Conservation (phyloP, 37 sponge, comb jelly and placozoan species). For the Ephydatia muelleri region DNA sequence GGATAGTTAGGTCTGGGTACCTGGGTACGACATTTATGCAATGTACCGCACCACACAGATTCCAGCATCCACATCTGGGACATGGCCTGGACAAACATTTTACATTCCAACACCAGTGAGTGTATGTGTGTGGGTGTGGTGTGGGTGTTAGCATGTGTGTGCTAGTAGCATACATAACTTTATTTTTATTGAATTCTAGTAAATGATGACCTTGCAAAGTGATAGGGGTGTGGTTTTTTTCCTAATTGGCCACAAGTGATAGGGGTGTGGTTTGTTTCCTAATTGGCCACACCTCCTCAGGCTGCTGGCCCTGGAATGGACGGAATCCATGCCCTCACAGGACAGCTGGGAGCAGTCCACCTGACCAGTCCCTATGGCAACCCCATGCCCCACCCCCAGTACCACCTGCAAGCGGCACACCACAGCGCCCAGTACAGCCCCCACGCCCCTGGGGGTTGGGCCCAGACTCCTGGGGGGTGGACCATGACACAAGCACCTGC, state of each 20-base stretch:
- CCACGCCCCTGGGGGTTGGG: constrained; percentile 36
- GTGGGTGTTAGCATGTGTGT: too few relatives aligned
- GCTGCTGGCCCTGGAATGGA: not conserved
- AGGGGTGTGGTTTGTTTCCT: not conserved
- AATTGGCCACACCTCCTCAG: not conserved
- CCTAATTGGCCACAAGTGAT: not conserved
- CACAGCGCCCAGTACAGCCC: not conserved
- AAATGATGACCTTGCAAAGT: too few relatives aligned
- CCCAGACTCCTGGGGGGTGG: constrained; percentile 42
- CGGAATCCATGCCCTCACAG: not conserved
- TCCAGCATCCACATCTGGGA: not conserved
- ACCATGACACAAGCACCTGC: constrained; percentile 8
- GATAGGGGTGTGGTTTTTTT: not conserved
- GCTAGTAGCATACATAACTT: too few relatives aligned
- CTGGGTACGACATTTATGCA: not conserved
- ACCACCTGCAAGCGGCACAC: constrained; percentile 14
- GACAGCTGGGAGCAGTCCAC: not conserved
- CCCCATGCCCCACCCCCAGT: not conserved
- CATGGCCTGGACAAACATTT: not conserved
- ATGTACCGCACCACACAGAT: not conserved
- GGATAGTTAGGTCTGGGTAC: not conserved
- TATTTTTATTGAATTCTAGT: too few relatives aligned
- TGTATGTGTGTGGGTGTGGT: too few relatives aligned
- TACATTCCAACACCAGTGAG: not conserved
- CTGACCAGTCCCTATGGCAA: not conserved